A percentile compares a stretch with the other conserved stretches of the same genome.
Evolutionary conservation across 2,888 invertebrate species (phyloP).

Genomic region (Dolichomitus sp.): DNA sequence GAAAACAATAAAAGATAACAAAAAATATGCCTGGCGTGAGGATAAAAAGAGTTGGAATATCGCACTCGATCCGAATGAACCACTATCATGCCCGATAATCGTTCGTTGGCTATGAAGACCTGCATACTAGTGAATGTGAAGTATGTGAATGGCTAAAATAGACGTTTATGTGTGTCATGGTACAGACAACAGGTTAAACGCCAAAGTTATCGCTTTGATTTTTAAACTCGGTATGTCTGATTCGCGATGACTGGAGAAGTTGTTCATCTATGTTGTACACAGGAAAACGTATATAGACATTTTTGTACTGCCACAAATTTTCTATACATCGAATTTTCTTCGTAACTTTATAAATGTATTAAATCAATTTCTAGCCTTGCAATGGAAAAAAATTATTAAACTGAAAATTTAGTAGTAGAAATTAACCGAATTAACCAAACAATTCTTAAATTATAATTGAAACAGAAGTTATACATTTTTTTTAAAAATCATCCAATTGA

Average conservation of each 20-base stretch:
- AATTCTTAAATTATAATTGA: neutral
- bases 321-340: too few species aligned
- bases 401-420: too few species aligned
- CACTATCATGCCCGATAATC: conserved; percentile 27
- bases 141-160: neutral
- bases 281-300: too few species aligned
- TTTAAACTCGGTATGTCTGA: neutral
- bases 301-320: too few species aligned
- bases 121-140: neutral
- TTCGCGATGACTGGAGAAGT: neutral
- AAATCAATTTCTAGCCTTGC: too few species aligned
- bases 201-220: conserved; percentile 12
- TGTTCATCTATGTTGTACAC: neutral
- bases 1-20: conserved; percentile 9
- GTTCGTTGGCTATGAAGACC: neutral
- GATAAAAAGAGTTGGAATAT: conserved; percentile 25
- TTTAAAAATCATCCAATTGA: too few species aligned
- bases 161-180: neutral
- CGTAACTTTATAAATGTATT: too few species aligned
- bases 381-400: too few species aligned
- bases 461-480: neutral
- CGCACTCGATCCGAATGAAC: conserved; percentile 6
- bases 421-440: too few species aligned
- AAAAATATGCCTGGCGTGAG: conserved; percentile 11
- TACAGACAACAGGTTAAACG: neutral